Base-by-base conservation (phyloP, 2,797 vertebrate genomes). In the Clarias pachynema region DNA sequence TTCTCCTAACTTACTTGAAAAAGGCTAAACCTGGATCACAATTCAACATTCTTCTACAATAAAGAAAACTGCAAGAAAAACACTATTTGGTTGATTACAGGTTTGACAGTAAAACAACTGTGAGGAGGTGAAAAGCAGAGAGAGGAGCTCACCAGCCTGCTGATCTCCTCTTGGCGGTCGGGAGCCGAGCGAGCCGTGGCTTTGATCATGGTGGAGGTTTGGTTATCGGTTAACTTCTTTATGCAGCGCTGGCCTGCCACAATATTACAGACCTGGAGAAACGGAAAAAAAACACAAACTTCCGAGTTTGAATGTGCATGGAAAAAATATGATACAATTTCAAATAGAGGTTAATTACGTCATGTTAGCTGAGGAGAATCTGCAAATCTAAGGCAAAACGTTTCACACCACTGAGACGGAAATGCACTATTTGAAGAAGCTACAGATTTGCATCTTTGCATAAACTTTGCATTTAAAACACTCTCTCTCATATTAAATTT, bases 121-220 rank as follows among this genome's bases (percentile, higher is more conserved):
- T 44, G 70, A 59, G 40, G 40, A 37, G 49, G 12, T 53, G 49
- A 53, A 31, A 77, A 78, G n/a, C 83, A 66, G 31, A 40, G 12
- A 66, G 31, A 57, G 6, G 5, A 75, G 93, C 97, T 96, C 92
- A 99, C 98, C 90, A 99, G 94, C 90, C 98, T 94, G 93, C 98
- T 99, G 95, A 99, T 99, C 93, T 99, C 98, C 77, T 99, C 98
- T 92, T 99, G 98, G 60, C 98, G 92, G 94, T 99, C 98, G 0
- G 98, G 98, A 37, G 98, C 98, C 1, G 98, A 99, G 83, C 98
- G 95, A 2, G 98, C 98, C 0, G 98, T 99, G 1, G 98, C 98
- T 94, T 99, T 99, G 91, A 99, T 99, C 98, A 99, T 99, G 18
- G 98, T 99, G 0, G 98, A 99, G 0, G 98, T 99, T 91, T 99